phyloP scores from a whole-genome alignment of 2,888 invertebrate genomes.

The Lottia gigantea region DNA sequence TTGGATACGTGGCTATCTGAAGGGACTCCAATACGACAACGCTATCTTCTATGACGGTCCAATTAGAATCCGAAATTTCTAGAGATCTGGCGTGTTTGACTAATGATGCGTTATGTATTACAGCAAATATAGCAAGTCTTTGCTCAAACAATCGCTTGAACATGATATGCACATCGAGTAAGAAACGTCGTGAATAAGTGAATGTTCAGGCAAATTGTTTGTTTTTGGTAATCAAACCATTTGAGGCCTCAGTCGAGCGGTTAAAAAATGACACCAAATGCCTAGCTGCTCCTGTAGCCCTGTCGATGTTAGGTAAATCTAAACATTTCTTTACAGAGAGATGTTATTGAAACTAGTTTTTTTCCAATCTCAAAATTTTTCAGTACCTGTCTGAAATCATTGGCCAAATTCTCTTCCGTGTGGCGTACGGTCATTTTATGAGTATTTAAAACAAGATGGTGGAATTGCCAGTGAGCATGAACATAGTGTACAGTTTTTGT shows the following conservation, averaged over 20 bases:
- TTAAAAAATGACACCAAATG: not conserved
- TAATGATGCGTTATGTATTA: not conserved
- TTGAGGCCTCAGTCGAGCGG: not conserved
- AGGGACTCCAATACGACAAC: too few species aligned
- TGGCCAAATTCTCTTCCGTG: not conserved
- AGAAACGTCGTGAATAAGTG: not conserved
- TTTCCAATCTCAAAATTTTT: not conserved
- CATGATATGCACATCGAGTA: constrained; percentile 12
- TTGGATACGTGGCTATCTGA: too few species aligned
- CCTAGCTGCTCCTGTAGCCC: not conserved
- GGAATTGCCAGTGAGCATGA: not conserved
- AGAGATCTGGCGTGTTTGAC: constrained; percentile 10
- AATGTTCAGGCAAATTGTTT: not conserved
- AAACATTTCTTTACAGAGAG: not conserved
- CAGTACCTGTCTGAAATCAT: not conserved
- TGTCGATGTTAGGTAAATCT: not conserved
- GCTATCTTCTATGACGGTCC: too few species aligned
- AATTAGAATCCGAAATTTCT: too few species aligned
- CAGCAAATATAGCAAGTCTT: constrained; percentile 10
- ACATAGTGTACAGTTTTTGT: not conserved
- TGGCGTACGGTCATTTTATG: not conserved
- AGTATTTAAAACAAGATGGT: not conserved
- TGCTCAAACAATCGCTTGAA: not conserved
- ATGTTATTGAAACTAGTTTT: not conserved
- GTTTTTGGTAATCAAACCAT: not conserved